A percentile compares a stretch with the other conserved stretches of the same genome.
phyloP scores from a whole-genome alignment of 2,797 vertebrate genomes.

The Sardinella longiceps region DNA sequence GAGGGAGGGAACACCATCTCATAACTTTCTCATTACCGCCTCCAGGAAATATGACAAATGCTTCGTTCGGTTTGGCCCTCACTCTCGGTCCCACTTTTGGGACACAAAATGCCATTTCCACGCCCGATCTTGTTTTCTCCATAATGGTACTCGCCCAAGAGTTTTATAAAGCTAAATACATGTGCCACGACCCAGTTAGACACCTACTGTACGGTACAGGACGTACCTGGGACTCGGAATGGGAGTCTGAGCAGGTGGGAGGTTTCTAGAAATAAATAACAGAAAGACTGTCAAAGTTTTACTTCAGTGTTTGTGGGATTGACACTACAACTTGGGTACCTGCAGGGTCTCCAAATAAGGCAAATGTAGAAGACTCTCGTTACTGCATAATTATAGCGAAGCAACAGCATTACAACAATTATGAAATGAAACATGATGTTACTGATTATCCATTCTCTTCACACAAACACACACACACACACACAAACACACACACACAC shows the following conservation, averaged over 20 bases:
- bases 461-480: background rate
- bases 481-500: background rate
- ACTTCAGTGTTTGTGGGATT: background rate
- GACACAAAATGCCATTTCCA: conserved; percentile 55
- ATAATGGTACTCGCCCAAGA: background rate
- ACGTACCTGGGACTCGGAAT: background rate
- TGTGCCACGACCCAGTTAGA: conserved; percentile 27
- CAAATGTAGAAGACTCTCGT: background rate
- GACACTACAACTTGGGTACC: background rate
- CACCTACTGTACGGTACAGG: background rate
- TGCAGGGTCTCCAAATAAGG: background rate
- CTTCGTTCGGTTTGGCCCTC: conserved; percentile 40
- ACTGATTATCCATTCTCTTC: background rate
- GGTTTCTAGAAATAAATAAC: background rate
- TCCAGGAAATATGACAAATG: conserved; percentile 57
- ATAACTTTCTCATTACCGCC: conserved; percentile 80
- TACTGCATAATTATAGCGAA: background rate
- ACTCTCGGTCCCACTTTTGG: conserved; percentile 59
- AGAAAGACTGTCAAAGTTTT: background rate
- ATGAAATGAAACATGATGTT: background rate
- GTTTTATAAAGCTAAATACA: conserved; percentile 34
- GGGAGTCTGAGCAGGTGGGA: background rate
- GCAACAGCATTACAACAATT: background rate
- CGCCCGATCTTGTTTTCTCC: background rate
- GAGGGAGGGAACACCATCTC: conserved; percentile 55